Evolutionary conservation across 2,888 invertebrate species (phyloP).

Genomic region (Pollenia angustigena): DNA sequence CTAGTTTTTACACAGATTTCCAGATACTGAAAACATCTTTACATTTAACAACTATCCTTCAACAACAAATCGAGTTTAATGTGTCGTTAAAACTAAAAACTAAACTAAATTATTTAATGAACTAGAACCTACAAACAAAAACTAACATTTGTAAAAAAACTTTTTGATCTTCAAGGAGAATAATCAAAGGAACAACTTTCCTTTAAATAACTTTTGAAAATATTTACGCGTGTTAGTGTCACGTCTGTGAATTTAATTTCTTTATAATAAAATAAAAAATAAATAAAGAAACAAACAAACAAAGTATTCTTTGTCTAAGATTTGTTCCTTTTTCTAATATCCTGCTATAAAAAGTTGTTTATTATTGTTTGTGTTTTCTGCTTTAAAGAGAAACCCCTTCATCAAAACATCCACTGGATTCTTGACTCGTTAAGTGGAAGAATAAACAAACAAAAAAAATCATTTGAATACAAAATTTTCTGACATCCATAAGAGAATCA

Average conservation of each 20-base stretch:
- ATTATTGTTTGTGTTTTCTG: slow-evolving; percentile 19
- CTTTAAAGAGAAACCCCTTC: slow-evolving; percentile 16
- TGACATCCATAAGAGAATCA: slow-evolving; percentile 46
- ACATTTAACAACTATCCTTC: no score
- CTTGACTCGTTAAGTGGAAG: slow-evolving; percentile 4
- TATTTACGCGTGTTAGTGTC: not conserved
- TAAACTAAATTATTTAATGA: no score
- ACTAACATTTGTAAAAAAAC: not conserved
- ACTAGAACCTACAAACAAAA: not conserved
- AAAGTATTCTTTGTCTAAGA: not conserved
- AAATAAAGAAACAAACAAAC: not conserved
- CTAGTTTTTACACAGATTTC: no score
- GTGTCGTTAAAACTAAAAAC: no score
- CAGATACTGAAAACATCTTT: no score
- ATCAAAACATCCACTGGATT: slow-evolving; percentile 28
- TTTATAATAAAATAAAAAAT: not conserved
- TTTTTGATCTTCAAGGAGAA: slow-evolving; percentile 2
- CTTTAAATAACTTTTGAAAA: not conserved
- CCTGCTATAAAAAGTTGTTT: slow-evolving; percentile 10
- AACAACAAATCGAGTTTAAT: no score
- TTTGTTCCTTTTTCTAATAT: slow-evolving; percentile 17
- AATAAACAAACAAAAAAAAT: slow-evolving; percentile 38
- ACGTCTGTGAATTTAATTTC: slow-evolving; percentile 21
- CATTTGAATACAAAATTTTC: slow-evolving; percentile 30
- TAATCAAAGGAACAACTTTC: slow-evolving; percentile 10